phyloP scores from a whole-genome alignment of 2,888 invertebrate species.

The Scaptomyza tumidula region DNA sequence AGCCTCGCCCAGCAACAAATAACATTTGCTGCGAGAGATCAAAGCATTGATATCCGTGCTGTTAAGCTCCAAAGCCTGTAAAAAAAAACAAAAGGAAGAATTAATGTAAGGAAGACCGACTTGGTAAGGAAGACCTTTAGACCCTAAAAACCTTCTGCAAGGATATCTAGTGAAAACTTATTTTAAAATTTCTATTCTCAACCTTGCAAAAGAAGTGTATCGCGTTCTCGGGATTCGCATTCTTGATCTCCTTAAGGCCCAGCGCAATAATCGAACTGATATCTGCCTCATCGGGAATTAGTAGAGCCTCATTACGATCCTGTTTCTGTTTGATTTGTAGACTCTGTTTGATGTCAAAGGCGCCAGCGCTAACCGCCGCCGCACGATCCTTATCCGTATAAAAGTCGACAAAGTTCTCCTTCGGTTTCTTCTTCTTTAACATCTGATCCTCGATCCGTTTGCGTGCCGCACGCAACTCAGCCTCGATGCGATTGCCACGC shows the following conservation, averaged over 20 bases:
- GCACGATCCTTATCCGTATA: slow-evolving; percentile 96
- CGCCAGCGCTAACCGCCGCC: slow-evolving; percentile 91
- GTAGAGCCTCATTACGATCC: slow-evolving; percentile 89
- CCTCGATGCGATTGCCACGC: slow-evolving; percentile 78
- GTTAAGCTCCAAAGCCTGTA: slow-evolving; percentile 93
- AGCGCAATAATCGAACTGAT: slow-evolving; percentile 90
- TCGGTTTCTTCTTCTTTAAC: slow-evolving; percentile 81
- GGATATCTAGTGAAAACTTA: too few species aligned
- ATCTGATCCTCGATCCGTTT: slow-evolving; percentile 79
- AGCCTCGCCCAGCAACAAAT: slow-evolving; percentile 93
- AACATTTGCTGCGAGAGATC: slow-evolving; percentile 95
- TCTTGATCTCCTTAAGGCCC: slow-evolving; percentile 90
- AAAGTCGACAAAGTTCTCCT: slow-evolving; percentile 88
- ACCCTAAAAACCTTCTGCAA: not conserved
- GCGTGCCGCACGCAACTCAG: slow-evolving; percentile 71
- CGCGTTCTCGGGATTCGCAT: slow-evolving; percentile 90
- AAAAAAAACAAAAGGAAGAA: slow-evolving; percentile 82
- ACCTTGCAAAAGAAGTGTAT: slow-evolving; percentile 92
- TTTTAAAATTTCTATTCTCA: not conserved
- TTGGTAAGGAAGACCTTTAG: not conserved
- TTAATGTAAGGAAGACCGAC: not conserved
- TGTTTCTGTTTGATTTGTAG: slow-evolving; percentile 91
- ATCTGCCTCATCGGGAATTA: slow-evolving; percentile 92
- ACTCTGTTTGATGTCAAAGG: slow-evolving; percentile 94
- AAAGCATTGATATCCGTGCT: slow-evolving; percentile 93